phyloP scores from a whole-genome alignment of 2,888 invertebrate genomes.

The Lathronympha strigana region DNA sequence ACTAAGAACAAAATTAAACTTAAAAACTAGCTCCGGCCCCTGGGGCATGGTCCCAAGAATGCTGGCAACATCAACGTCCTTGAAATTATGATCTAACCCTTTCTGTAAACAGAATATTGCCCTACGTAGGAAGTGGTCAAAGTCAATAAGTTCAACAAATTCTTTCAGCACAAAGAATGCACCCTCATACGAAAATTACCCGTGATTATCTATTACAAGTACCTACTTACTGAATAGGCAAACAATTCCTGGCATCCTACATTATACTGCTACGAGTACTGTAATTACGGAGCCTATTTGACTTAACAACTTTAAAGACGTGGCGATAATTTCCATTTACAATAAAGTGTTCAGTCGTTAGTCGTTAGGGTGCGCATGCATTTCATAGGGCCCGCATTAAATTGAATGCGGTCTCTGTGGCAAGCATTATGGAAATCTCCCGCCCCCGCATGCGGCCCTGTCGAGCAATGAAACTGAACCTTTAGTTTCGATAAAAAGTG shows the following conservation, averaged over 20 bases:
- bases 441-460: too few relatives aligned
- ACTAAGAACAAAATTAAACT: too few relatives aligned
- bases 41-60: too few relatives aligned
- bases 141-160: not conserved
- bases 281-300: not conserved
- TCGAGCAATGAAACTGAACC: not conserved
- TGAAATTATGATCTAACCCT: not conserved
- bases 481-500: not conserved
- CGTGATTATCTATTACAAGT: not conserved
- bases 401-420: too few relatives aligned
- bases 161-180: conserved; percentile 3
- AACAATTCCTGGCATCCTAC: not conserved
- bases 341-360: too few relatives aligned
- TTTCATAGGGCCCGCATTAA: too few relatives aligned
- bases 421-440: too few relatives aligned
- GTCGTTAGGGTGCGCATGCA: too few relatives aligned
- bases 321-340: too few relatives aligned
- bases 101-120: not conserved
- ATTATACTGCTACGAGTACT: not conserved
- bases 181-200: not conserved
- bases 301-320: too few relatives aligned
- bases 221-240: not conserved
- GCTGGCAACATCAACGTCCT: too few relatives aligned
- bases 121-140: conserved; percentile 4
- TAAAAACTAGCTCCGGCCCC: too few relatives aligned